Conservation (phyloP, 2,888 invertebrate species). For the Ochropleura plecta region DNA sequence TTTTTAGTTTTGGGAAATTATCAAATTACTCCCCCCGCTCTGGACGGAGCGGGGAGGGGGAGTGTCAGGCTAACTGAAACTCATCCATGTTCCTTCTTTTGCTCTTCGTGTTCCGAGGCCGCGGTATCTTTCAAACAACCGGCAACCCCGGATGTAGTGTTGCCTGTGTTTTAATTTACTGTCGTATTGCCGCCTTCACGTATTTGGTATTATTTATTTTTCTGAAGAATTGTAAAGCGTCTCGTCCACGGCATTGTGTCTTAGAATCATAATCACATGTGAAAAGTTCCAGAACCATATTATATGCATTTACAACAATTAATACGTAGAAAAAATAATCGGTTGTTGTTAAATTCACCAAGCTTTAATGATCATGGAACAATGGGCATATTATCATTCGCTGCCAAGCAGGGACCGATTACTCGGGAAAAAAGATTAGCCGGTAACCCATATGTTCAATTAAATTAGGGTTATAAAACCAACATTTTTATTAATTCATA, state of each 20-base stretch:
- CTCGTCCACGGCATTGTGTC: neutral
- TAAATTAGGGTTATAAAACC: too few relatives aligned
- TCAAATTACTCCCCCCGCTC: too few relatives aligned
- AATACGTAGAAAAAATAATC: neutral
- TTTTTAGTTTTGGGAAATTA: too few relatives aligned
- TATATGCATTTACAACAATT: neutral
- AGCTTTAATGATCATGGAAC: neutral
- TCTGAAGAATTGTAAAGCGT: conserved; percentile 7
- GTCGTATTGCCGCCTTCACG: neutral
- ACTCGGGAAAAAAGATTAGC: neutral
- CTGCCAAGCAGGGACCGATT: neutral
- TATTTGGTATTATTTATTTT: conserved; percentile 25
- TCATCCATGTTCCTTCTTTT: too few relatives aligned
- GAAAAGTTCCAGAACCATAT: neutral
- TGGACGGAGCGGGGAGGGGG: too few relatives aligned
- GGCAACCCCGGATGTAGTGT: too few relatives aligned
- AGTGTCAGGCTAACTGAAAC: too few relatives aligned
- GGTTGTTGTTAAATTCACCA: too few relatives aligned
- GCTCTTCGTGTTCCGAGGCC: too few relatives aligned
- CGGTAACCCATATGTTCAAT: too few relatives aligned
- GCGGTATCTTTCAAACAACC: too few relatives aligned
- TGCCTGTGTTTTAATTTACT: neutral
- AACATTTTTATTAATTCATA: too few relatives aligned
- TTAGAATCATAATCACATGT: neutral
- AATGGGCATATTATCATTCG: neutral